phyloP scores from a whole-genome alignment of 2,797 vertebrate species.

The Acridotheres tristis region DNA sequence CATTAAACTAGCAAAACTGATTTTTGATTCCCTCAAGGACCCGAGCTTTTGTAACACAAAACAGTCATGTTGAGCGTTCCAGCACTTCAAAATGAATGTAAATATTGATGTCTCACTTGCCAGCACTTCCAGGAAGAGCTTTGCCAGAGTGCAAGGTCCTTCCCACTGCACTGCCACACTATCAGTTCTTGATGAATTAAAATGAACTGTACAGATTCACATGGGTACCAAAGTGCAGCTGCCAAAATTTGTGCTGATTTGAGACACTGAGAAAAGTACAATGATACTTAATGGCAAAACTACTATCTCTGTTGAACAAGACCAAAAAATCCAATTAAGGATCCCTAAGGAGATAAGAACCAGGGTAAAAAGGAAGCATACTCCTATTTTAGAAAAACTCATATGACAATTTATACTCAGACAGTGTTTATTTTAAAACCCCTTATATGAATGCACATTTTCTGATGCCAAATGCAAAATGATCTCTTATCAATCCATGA shows the following conservation, averaged over 20 bases:
- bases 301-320: neutral
- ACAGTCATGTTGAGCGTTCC: accelerated
- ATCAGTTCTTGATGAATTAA: neutral
- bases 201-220: neutral
- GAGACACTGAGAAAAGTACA: neutral
- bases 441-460: neutral
- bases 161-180: neutral
- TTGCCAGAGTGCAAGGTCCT: neutral
- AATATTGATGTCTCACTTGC: conserved; percentile 22
- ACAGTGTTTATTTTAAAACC: neutral
- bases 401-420: neutral
- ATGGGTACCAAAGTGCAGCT: neutral
- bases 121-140: neutral
- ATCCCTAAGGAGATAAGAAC: neutral
- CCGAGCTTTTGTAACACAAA: neutral
- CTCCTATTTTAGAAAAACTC: neutral
- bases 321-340: neutral
- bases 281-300: neutral
- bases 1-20: neutral
- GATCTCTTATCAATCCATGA: neutral
- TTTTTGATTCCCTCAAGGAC: neutral
- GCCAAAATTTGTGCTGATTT: neutral
- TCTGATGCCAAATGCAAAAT: neutral
- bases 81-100: neutral
- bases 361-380: neutral